Base-by-base conservation (phyloP, 92 coral and sea anemone species). In the Anthopleura xanthogrammica region DNA sequence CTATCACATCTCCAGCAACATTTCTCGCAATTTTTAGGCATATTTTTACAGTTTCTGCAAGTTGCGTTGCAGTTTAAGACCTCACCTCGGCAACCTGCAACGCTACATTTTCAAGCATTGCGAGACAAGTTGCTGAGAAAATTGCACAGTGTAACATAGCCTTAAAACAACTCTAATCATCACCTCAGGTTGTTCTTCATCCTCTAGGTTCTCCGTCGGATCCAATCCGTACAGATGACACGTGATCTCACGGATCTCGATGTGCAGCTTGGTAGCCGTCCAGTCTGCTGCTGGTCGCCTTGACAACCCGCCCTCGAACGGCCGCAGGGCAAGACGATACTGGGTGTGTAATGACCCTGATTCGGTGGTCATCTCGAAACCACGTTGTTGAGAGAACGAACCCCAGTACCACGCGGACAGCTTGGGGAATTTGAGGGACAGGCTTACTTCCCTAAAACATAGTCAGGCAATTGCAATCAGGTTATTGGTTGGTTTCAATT, bases 181-280 rank as follows among this genome's bases (percentile, higher is more conserved):
- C 81, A 87, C 93, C 39, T 82, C 87, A 23, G 81, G 86, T 74
- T 95, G 95, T 42, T 91, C 94, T 41, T 54, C 71, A 52, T 82
- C 91, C 41, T 90, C 94, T 75, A 87, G 88, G 11, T 92, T 90
- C 78, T 90, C 98, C 58, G 87, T 80, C 64, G 94, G 97, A 68
- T 94, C 98, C 85, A 97, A 55, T n/a, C 99, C 98, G 60, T 95
- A 94, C 95, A 97, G 82, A 85, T 94, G 95, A 89, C 99, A 93
- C 5, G 95, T 97, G 87, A 97, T 95, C 78, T 94, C 89, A 12
- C 86, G 85, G 62, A 97, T 80, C 83, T 94, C 98, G 82, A 94
- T 91, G 71, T 90, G 91, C 57, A 95, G 94, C 88, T 94, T 97
- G 41, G 95, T 88, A 23, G 98, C 90, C 57, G 88, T 91, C 99